Base-by-base conservation (phyloP, 2,113 vertebrate species). In the Smithornis capensis region DNA sequence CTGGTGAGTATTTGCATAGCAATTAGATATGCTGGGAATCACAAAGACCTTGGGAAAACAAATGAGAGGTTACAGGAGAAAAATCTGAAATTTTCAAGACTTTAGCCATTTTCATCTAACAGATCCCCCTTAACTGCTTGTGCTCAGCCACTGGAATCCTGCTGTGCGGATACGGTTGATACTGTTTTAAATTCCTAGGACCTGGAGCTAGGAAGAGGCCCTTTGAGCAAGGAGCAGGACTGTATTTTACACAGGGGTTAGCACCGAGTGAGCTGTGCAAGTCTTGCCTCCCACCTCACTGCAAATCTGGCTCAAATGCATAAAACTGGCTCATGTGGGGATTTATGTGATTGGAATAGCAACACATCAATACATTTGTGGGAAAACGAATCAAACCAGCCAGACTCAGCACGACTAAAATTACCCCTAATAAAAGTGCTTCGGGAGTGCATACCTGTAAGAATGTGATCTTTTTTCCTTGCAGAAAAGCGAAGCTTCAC, bases 321-420 rank as follows among this genome's bases (percentile, higher is more conserved):
- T n/a, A 62, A 28, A 18, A 57, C 7, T 33, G 62, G 29, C 33
- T 75, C 50, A 19, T 60, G 8, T 18, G n/a, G 31, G 37, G 21
- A 33, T 33, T 73, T 13, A 50, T 0, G 0, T 55, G 37, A 11
- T 0, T 1, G 1, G 62, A 82, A 47, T 81, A 49, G 21, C 31
- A 75, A 8, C 33, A 12, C 38, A 5, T 42, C 29, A 33, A 7
- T 44, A 18, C 10, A 5, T 42, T 31, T 56, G 40, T 85, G 53
- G 44, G 63, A 57, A 79, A 68, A 79, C 35, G 13, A 68, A 84
- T 68, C 40, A 85, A 78, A 79, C 9, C 27, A 82, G 53, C 16
- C 44, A 68, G 62, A n/a, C 8, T 59, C 22, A 42, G 38, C 23
- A 78, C 53, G 42, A 33, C 29, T 83, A 65, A 83, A 93, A 68